Evolutionary conservation across 2,888 invertebrate species (phyloP).

Genomic region (Melanchra persicariae): DNA sequence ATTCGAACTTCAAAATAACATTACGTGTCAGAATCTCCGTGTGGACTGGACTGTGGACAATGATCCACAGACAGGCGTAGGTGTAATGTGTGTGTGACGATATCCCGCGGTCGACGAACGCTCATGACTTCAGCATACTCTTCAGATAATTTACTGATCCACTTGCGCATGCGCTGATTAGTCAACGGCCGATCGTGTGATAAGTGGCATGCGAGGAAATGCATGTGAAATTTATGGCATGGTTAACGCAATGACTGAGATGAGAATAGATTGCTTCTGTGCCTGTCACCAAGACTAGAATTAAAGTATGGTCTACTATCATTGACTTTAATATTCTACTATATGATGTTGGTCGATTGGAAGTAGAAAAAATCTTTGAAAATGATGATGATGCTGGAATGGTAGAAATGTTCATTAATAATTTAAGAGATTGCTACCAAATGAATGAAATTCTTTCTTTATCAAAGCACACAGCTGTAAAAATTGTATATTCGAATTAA

Average conservation of each 20-base stretch:
- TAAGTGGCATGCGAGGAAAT: constrained; percentile 31
- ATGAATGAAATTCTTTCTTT: neutral
- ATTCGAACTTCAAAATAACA: constrained; percentile 11
- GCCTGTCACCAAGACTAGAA: neutral
- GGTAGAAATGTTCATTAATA: neutral
- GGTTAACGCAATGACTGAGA: neutral
- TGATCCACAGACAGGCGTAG: constrained; percentile 38
- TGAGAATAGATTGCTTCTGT: neutral
- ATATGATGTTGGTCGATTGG: too few species aligned
- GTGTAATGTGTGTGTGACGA: constrained; percentile 58
- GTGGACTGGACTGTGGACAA: constrained; percentile 21
- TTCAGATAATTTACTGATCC: constrained; percentile 51
- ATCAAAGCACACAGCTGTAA: neutral
- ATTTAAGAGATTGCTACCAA: neutral
- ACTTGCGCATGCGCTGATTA: constrained; percentile 62
- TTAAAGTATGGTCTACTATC: neutral
- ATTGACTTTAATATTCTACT: too few species aligned
- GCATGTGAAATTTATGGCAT: constrained; percentile 20
- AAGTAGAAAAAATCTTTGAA: neutral
- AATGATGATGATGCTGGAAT: neutral
- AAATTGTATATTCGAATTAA: neutral
- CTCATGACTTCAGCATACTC: constrained; percentile 58
- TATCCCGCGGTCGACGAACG: constrained; percentile 63
- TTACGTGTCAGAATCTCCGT: constrained; percentile 36
- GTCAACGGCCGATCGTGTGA: constrained; percentile 38